phyloP scores from a whole-genome alignment of 1,140 invertebrate species.

The Bombus consobrinus region DNA sequence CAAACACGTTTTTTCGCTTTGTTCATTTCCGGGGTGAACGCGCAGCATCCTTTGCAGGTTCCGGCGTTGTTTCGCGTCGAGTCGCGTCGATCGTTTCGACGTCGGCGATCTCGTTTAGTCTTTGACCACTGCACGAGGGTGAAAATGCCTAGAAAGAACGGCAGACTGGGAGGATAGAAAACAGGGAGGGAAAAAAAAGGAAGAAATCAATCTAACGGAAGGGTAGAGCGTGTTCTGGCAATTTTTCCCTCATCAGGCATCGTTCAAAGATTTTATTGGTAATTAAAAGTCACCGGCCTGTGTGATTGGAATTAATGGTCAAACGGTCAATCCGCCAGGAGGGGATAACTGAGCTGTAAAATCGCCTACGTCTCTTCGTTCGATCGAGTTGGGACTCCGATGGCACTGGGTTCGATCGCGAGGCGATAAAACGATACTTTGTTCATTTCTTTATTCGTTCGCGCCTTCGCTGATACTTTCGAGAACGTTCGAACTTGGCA shows the following conservation, averaged over 20 bases:
- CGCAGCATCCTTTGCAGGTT: slow-evolving; percentile 70
- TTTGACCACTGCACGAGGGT: slow-evolving; percentile 57
- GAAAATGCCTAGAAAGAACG: slow-evolving; percentile 18
- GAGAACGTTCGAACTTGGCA: neutral
- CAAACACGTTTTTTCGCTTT: slow-evolving; percentile 79
- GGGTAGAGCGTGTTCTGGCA: slow-evolving; percentile 63
- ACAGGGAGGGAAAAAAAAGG: neutral
- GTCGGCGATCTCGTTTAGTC: slow-evolving; percentile 56
- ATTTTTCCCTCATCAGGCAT: slow-evolving; percentile 79
- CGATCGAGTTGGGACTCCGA: slow-evolving; percentile 29
- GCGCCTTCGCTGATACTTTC: slow-evolving; percentile 6
- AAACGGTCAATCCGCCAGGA: slow-evolving; percentile 78
- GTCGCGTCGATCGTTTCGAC: slow-evolving; percentile 38
- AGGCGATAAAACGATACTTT: slow-evolving; percentile 17
- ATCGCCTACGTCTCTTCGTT: slow-evolving; percentile 38
- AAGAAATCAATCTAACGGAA: slow-evolving; percentile 55
- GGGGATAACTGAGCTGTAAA: slow-evolving; percentile 70
- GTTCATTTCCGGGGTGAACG: slow-evolving; percentile 73
- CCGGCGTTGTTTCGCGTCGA: slow-evolving; percentile 50
- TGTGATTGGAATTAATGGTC: slow-evolving; percentile 82
- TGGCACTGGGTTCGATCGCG: slow-evolving; percentile 4
- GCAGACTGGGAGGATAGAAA: neutral
- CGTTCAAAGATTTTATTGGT: slow-evolving; percentile 79
- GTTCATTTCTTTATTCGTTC: slow-evolving; percentile 30
- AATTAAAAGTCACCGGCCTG: slow-evolving; percentile 81